Evolutionary conservation across 2,888 invertebrate genomes (phyloP).

Genomic region (Germaria angustata): DNA sequence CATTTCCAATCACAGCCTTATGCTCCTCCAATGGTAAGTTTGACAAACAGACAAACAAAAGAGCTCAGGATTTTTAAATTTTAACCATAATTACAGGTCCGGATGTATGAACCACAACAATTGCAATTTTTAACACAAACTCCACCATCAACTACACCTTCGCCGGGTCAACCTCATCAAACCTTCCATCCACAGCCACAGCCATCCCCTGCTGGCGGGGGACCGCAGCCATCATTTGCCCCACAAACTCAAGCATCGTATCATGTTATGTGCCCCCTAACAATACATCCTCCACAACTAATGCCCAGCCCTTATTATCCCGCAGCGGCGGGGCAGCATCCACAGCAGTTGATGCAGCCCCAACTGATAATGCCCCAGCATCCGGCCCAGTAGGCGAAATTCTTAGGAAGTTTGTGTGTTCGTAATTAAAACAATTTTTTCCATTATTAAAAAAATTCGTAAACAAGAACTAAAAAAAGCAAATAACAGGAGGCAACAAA

Average conservation of each 20-base stretch:
- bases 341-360: conserved; percentile 77
- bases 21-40: conserved; percentile 80
- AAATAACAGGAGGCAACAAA: conserved; percentile 10
- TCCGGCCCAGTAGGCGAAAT: conserved; percentile 74
- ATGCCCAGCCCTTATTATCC: conserved; percentile 77
- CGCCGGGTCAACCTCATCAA: conserved; percentile 82
- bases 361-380: conserved; percentile 79
- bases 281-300: conserved; percentile 79
- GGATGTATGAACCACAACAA: conserved; percentile 85
- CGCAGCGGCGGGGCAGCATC: conserved; percentile 77
- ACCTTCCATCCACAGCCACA: conserved; percentile 83
- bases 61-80: too few relatives aligned
- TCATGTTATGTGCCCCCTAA: conserved; percentile 82
- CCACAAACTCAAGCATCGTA: conserved; percentile 81
- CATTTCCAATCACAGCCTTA: conserved; percentile 80
- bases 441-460: conserved; percentile 41
- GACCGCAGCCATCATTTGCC: conserved; percentile 81
- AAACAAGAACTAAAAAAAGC: conserved; percentile 29
- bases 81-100: conserved; percentile 80
- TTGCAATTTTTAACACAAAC: conserved; percentile 82
- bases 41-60: neutral
- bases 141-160: conserved; percentile 82
- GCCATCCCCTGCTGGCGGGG: conserved; percentile 82
- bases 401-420: conserved; percentile 64
- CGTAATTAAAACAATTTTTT: conserved; percentile 58